These are phyloP conservation scores for Oxyscelio sp. DNA, from an alignment of 2,888 invertebrate genomes.

Conservation along the genomic window DNA sequence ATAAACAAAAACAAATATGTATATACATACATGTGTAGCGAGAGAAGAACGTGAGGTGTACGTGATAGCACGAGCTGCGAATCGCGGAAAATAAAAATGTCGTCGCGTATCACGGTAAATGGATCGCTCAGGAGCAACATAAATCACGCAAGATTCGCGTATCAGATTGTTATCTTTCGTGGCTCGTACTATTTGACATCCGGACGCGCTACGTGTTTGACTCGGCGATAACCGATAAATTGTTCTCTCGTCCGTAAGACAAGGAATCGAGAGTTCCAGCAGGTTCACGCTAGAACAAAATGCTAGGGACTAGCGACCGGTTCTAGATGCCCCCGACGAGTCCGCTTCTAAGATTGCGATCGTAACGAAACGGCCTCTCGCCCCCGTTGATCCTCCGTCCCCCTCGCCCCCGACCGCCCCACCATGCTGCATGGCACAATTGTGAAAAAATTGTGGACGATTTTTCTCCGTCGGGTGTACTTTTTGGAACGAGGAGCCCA, in stretches of 20 bases:
- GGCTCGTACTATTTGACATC: constrained; percentile 55
- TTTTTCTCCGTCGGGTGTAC: background rate
- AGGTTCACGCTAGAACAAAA: constrained; percentile 58
- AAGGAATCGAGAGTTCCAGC: constrained; percentile 44
- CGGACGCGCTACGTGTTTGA: constrained; percentile 61
- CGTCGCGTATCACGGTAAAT: constrained; percentile 53
- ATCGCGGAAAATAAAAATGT: constrained; percentile 47
- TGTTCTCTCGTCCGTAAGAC: constrained; percentile 55
- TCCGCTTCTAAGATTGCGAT: constrained; percentile 86
- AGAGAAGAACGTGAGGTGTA: constrained; percentile 16
- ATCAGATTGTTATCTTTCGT: constrained; percentile 58
- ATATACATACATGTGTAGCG: constrained; percentile 15
- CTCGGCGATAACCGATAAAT: constrained; percentile 72
- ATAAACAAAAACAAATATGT: constrained; percentile 17
- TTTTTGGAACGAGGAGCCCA: background rate
- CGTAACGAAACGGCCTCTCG: constrained; percentile 85
- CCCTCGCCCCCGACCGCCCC: constrained; percentile 65
- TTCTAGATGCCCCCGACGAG: constrained; percentile 81
- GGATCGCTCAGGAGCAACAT: constrained; percentile 51
- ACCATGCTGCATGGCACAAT: constrained; percentile 50
- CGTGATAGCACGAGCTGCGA: constrained; percentile 44
- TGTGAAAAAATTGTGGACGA: constrained; percentile 29
- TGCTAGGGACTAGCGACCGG: constrained; percentile 61
- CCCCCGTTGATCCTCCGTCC: constrained; percentile 80
- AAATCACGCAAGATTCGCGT: constrained; percentile 68